Conservation (phyloP, 30 jellyfish, hydroid and myxozoan species). For the Chrysaora quinquecirrha region DNA sequence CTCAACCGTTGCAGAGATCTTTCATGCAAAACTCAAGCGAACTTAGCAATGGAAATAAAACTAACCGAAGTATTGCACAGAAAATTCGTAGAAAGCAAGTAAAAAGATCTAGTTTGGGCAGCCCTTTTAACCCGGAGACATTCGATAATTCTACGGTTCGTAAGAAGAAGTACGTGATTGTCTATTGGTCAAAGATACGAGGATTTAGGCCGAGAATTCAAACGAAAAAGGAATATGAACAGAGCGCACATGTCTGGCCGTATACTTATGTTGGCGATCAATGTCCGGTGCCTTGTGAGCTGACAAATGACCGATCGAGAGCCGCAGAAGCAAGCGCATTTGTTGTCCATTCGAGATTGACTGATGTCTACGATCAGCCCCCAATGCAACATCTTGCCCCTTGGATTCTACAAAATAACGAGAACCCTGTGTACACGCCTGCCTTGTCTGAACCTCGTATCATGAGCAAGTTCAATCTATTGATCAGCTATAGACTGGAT, state of each 20-base stretch:
- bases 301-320: slow-evolving; percentile 86
- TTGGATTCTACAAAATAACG: slow-evolving; percentile 97
- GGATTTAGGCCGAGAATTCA: slow-evolving; percentile 93
- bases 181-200: slow-evolving; percentile 97
- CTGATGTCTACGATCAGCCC: slow-evolving; percentile 98
- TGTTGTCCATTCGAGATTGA: slow-evolving; percentile 94
- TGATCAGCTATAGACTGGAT: slow-evolving; percentile 90
- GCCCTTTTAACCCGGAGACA: slow-evolving; percentile 88
- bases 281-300: slow-evolving; percentile 95
- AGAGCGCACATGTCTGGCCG: slow-evolving; percentile 95
- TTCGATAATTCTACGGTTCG: slow-evolving; percentile 89
- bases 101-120: slow-evolving; percentile 76
- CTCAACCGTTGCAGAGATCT: neutral
- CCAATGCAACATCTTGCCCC: slow-evolving; percentile 95
- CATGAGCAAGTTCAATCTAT: slow-evolving; percentile 91
- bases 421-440: slow-evolving; percentile 98
- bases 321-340: slow-evolving; percentile 97
- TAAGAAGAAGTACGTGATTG: slow-evolving; percentile 66
- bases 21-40: neutral
- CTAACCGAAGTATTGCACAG: too few relatives aligned
- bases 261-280: slow-evolving; percentile 94
- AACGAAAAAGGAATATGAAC: slow-evolving; percentile 81
- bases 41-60: neutral
- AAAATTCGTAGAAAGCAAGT: too few relatives aligned
- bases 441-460: slow-evolving; percentile 90